phyloP scores from a whole-genome alignment of 2,797 vertebrate genomes.

The Thunnus albacares region DNA sequence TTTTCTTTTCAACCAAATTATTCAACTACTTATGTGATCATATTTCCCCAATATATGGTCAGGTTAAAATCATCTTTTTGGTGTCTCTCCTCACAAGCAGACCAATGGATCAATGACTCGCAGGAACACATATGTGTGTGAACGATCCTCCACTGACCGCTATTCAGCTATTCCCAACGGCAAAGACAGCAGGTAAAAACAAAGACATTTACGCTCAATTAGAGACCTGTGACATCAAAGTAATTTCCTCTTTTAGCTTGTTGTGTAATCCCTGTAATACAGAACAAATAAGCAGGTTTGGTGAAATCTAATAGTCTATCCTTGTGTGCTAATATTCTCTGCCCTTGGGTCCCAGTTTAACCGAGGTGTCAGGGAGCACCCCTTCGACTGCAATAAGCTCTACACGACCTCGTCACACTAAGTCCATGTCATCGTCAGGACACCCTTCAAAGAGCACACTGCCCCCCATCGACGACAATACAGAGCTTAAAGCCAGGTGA shows the following conservation, averaged over 20 bases:
- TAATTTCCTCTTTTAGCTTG: too few species aligned
- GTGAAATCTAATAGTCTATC: neutral
- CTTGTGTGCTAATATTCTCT: conserved; percentile 5
- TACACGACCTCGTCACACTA: conserved; percentile 95
- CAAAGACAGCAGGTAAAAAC: conserved; percentile 94
- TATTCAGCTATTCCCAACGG: conserved; percentile 94
- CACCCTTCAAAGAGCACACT: conserved; percentile 96
- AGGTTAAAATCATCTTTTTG: neutral
- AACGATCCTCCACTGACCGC: conserved; percentile 92
- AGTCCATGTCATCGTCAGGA: conserved; percentile 98
- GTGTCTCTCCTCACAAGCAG: conserved; percentile 56
- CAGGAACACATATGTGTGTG: conserved; percentile 95
- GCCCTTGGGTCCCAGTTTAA: conserved; percentile 86
- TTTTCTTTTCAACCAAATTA: neutral
- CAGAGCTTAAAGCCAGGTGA: conserved; percentile 95
- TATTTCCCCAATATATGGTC: neutral
- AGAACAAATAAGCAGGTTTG: neutral
- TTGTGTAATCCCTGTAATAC: neutral
- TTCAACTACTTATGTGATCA: neutral
- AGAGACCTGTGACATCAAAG: too few species aligned
- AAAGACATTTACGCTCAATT: neutral
- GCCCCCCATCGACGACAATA: conserved; percentile 96
- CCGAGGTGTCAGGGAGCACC: conserved; percentile 91
- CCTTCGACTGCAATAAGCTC: conserved; percentile 86
- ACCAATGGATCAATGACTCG: conserved; percentile 93